Percentiles rank a stretch among this genome's conserved stretches.
Conservation (phyloP, 2,113 vertebrate genomes). For the Cygnus buccinator region DNA sequence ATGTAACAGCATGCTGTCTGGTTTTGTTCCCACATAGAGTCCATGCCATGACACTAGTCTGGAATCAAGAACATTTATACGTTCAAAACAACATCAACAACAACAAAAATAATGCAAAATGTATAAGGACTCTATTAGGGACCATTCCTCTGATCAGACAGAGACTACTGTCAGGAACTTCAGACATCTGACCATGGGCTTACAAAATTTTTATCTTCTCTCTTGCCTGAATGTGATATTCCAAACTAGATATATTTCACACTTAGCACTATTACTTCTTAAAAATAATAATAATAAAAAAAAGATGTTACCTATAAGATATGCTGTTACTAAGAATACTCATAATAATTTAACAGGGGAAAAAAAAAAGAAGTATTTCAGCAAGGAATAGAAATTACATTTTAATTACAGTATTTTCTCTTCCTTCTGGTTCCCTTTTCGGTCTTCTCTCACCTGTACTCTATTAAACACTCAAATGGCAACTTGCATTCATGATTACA, state of each 20-base stretch:
- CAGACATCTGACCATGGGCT: not conserved
- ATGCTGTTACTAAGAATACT: not conserved
- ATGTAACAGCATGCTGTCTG: not conserved
- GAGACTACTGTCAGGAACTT: not conserved
- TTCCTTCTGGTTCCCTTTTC: not conserved
- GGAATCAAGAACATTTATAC: not conserved
- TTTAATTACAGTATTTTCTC: not conserved
- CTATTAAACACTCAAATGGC: not conserved
- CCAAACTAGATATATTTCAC: not conserved
- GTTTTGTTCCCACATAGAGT: not conserved
- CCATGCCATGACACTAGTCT: not conserved
- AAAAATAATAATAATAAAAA: not conserved
- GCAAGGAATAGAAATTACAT: not conserved
- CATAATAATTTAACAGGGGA: not conserved
- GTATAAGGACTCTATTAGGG: not conserved
- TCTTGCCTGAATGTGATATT: not conserved
- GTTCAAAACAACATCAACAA: not conserved
- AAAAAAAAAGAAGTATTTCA: not conserved
- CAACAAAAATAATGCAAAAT: not conserved
- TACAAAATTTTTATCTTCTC: not conserved
- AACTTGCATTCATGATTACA: not conserved
- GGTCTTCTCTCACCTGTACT: not conserved
- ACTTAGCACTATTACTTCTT: not conserved
- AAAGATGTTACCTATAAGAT: not conserved
- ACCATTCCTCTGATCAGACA: not conserved